Evolutionary conservation across 2,888 invertebrate genomes (phyloP).

Genomic region (Hartigia nigra): DNA sequence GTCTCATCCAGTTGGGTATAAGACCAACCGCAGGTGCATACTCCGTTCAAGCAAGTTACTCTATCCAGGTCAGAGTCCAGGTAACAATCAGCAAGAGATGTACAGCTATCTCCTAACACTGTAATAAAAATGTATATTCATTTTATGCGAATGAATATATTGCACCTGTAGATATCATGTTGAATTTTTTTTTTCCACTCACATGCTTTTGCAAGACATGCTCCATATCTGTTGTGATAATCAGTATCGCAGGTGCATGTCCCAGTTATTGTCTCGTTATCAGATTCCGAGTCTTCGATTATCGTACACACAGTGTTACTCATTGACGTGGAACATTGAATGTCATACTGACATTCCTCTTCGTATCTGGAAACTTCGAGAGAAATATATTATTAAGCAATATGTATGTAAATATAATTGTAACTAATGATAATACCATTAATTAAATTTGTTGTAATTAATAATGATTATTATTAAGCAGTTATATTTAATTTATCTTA

Average conservation of each 20-base stretch:
- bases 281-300: not conserved
- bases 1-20: conserved; percentile 19
- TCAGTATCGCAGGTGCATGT: conserved; percentile 29
- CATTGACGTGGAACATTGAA: conserved; percentile 36
- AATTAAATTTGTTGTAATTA: not conserved
- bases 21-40: conserved; percentile 33
- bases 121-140: conserved; percentile 5
- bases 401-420: not conserved
- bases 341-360: conserved; percentile 33
- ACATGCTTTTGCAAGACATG: not conserved
- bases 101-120: not conserved
- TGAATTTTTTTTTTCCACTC: not conserved
- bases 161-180: not conserved
- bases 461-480: not conserved
- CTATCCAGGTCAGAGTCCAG: conserved; percentile 24
- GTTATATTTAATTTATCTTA: conserved; percentile 25
- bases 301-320: conserved; percentile 27
- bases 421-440: not conserved
- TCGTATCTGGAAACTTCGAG: conserved; percentile 32
- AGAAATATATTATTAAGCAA: not conserved
- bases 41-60: conserved; percentile 33
- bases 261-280: not conserved
- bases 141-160: not conserved
- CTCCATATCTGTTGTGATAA: conserved; percentile 22
- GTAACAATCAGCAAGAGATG: conserved; percentile 43